phyloP scores from a whole-genome alignment of 2,797 vertebrate genomes.

The Spinibarbus caldwelli region DNA sequence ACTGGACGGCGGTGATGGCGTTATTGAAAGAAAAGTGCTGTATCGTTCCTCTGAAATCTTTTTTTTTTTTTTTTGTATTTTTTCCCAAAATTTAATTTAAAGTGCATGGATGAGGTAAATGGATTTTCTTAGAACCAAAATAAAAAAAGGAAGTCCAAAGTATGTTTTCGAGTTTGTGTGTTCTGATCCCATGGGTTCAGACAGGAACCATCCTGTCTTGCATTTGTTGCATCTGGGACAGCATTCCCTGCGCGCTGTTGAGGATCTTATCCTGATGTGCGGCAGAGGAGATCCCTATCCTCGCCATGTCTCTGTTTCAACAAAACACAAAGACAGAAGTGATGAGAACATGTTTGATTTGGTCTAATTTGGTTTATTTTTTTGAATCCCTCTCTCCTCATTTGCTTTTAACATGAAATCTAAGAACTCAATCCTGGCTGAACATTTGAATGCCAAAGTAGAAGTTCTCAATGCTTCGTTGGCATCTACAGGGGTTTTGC shows the following conservation, averaged over 20 bases:
- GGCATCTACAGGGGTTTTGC: slow-evolving; percentile 26
- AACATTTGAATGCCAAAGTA: slow-evolving; percentile 54
- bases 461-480: slow-evolving; percentile 27
- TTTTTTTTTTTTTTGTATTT: slow-evolving; percentile 52
- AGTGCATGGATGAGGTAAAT: slow-evolving; percentile 99
- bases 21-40: slow-evolving; percentile 88
- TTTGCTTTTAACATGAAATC: slow-evolving; percentile 41
- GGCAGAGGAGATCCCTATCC: slow-evolving; percentile 90
- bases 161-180: slow-evolving; percentile 82
- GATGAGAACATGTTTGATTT: slow-evolving; percentile 36
- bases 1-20: slow-evolving; percentile 12
- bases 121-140: slow-evolving; percentile 64
- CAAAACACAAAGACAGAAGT: slow-evolving; percentile 44
- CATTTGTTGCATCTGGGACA: slow-evolving; percentile 97
- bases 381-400: slow-evolving; percentile 34
- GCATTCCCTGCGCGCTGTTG: slow-evolving; percentile 90
- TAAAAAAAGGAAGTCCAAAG: slow-evolving; percentile 47
- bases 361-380: not conserved
- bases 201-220: slow-evolving; percentile 99
- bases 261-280: slow-evolving; percentile 94
- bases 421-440: slow-evolving; percentile 26
- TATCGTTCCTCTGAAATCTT: slow-evolving; percentile 72
- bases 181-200: slow-evolving; percentile 79
- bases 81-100: slow-evolving; percentile 81
- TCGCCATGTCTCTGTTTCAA: slow-evolving; percentile 88